Evolutionary conservation across 2,888 invertebrate genomes (phyloP).

Genomic region (Glaucopsyche alexis): DNA sequence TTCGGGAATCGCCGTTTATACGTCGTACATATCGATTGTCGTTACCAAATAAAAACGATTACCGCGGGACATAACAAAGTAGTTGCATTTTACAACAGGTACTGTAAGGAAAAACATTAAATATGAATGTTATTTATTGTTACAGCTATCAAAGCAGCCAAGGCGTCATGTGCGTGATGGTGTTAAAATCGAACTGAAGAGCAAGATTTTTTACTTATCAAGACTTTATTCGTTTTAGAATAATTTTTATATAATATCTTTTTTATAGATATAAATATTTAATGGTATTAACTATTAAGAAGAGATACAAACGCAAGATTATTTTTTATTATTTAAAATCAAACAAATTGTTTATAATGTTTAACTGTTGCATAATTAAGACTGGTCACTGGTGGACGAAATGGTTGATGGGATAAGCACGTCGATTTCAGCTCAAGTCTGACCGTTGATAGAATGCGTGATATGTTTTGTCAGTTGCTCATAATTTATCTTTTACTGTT

Average conservation of each 20-base stretch:
- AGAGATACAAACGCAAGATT: not conserved
- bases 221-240: conserved; percentile 71
- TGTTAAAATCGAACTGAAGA: conserved; percentile 25
- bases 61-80: no score
- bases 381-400: not conserved
- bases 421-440: no score
- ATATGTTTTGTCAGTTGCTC: not conserved
- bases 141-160: conserved; percentile 76
- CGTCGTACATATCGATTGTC: no score
- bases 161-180: conserved; percentile 73
- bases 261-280: not conserved
- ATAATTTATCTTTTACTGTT: not conserved
- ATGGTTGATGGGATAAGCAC: not conserved
- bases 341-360: conserved; percentile 4
- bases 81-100: no score
- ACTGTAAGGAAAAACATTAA: no score
- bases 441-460: not conserved
- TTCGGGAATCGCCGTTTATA: no score
- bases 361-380: not conserved
- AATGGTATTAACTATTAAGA: not conserved
- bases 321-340: conserved; percentile 14
- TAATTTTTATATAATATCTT: conserved; percentile 41
- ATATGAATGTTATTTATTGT: conserved; percentile 40
- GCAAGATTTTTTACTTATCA: not conserved
- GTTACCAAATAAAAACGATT: no score